Base-by-base conservation (phyloP, 2,797 vertebrate species). In the Phalanger gymnotis region DNA sequence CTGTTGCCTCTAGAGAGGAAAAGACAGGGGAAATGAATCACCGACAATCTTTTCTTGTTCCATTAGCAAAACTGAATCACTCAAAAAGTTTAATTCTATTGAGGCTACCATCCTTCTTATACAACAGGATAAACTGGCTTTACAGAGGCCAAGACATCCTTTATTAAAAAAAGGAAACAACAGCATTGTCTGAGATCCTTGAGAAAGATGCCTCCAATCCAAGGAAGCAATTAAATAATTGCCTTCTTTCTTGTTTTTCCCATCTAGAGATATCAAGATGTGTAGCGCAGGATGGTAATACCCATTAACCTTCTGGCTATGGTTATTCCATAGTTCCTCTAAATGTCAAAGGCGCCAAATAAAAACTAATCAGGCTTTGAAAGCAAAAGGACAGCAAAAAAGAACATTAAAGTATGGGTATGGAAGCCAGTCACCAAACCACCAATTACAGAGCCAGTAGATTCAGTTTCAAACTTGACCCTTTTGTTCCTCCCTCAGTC, bases 1-100 rank as follows among this genome's bases (percentile, higher is more conserved):
- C 51, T 28, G 10, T 31, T 95, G 10, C 25, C 52, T 58, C 90
- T 94, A 12, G 53, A 92, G 54, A 96, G 12, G 2, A 96, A 93
- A 98, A 87, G 25, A 56, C 53, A 94, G 13, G 93, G 92, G 54
- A 98, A 98, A 97, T 92, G 34, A 97, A 97, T 96, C 93, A 97
- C 28, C 5, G 54, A 47, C 61, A 96, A 40, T 91, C 4, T 96
- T 54, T 97, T 97, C 66, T 87, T 92, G 47, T 95, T 93, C 90
- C 52, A 61, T 91, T 94, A 96, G 93, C 3, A 97, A 94, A 95
- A 94, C 25, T 7, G 73, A 96, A 73, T 97, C 97, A 96, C 54
- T 96, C 97, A 90, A 31, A 91, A 96, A 53, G 47, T 81, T 96
- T 57, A 97, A 95, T 97, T 96, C 95, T 19, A 6, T 0, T 53